Conservation (phyloP, 2,888 invertebrate genomes). For the Agriotes lineatus region DNA sequence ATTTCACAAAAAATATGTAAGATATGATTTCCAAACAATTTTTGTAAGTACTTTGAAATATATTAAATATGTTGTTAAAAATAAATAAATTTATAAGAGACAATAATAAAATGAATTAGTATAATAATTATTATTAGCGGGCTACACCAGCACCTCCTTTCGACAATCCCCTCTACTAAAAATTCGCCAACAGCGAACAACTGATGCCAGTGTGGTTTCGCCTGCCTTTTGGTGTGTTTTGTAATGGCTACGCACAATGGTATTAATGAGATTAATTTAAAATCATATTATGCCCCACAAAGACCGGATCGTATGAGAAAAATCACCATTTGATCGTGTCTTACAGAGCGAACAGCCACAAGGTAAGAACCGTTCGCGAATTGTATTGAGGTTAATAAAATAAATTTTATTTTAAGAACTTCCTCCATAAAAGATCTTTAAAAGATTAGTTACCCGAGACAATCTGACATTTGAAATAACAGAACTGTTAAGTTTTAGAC, state of each 20-base stretch:
- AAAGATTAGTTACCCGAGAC: slow-evolving; percentile 21
- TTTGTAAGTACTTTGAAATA: no score
- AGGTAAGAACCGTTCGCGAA: slow-evolving; percentile 21
- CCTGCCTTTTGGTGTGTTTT: slow-evolving; percentile 53
- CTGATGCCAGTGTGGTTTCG: slow-evolving; percentile 52
- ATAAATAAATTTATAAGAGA: no score
- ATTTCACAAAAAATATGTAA: no score
- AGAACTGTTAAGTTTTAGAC: not conserved
- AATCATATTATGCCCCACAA: not conserved
- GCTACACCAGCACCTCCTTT: slow-evolving; percentile 32
- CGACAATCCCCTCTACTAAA: slow-evolving; percentile 36
- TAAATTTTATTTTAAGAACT: slow-evolving; percentile 45
- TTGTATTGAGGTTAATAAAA: slow-evolving; percentile 46
- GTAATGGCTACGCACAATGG: slow-evolving; percentile 63
- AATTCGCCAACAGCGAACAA: slow-evolving; percentile 46
- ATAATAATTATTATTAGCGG: no score
- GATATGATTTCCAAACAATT: not conserved
- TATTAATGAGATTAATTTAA: slow-evolving; percentile 53
- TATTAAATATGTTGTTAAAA: no score
- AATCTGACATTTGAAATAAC: not conserved
- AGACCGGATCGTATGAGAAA: not conserved
- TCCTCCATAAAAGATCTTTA: slow-evolving; percentile 41
- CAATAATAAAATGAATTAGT: no score
- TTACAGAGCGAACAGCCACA: not conserved
- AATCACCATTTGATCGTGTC: not conserved